Evolutionary conservation across 2,797 vertebrate genomes (phyloP).

Genomic region (Sparus aurata): DNA sequence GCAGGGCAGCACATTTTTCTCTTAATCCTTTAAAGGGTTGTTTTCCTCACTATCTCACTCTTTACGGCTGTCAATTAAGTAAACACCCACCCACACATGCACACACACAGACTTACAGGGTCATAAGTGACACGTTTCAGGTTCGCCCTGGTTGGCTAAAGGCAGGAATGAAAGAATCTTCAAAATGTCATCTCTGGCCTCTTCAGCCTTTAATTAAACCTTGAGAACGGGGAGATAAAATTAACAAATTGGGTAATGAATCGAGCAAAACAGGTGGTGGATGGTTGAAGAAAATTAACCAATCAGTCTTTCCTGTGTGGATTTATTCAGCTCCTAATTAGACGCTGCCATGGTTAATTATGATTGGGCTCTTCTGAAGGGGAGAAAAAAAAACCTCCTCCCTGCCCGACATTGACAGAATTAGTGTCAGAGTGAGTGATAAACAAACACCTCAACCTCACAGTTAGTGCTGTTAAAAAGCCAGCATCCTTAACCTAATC

Average conservation of each 20-base stretch:
- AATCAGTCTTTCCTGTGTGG: constrained; percentile 87
- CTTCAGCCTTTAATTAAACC: constrained; percentile 87
- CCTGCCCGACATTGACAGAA: constrained; percentile 72
- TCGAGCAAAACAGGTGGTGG: constrained; percentile 88
- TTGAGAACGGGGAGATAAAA: constrained; percentile 84
- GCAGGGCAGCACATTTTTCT: too few relatives aligned
- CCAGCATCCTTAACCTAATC: constrained; percentile 45
- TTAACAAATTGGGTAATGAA: constrained; percentile 89
- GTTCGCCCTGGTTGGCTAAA: constrained; percentile 68
- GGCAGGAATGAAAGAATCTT: constrained; percentile 76
- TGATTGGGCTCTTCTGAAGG: constrained; percentile 84
- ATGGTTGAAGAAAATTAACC: constrained; percentile 87
- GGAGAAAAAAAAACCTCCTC: constrained; percentile 39
- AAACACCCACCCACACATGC: constrained; percentile 21
- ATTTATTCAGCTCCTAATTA: constrained; percentile 89
- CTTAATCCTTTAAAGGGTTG: constrained; percentile 7
- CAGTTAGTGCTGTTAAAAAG: constrained; percentile 53
- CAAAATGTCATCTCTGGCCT: constrained; percentile 85
- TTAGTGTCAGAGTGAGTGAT: constrained; percentile 80
- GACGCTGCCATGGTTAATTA: constrained; percentile 89
- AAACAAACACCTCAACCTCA: constrained; percentile 81
- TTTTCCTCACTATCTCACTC: neutral
- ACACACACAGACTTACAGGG: constrained; percentile 25
- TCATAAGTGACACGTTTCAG: constrained; percentile 51
- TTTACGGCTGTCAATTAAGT: constrained; percentile 13